Evolutionary conservation across 2,113 vertebrate species (phyloP).

Genomic region (Pterocles gutturalis): DNA sequence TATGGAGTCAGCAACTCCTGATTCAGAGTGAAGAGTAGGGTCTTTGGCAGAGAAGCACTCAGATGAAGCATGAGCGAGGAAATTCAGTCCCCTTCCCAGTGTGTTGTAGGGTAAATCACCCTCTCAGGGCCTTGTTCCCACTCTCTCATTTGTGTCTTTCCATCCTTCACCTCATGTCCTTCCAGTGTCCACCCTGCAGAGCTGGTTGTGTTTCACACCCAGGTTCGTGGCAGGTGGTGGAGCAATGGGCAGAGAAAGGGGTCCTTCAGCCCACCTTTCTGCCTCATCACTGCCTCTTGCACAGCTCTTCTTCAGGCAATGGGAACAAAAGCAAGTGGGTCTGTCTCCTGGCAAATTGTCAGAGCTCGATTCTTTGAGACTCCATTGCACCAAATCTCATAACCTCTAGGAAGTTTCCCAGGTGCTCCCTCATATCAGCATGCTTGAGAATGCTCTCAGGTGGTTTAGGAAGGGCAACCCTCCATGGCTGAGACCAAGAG

Average conservation of each 20-base stretch:
- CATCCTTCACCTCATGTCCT: background rate
- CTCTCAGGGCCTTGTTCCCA: background rate
- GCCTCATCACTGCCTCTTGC: background rate
- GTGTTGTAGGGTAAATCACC: background rate
- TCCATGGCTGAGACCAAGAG: background rate
- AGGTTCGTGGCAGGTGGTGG: background rate
- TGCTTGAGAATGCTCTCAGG: background rate
- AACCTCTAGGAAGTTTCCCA: background rate
- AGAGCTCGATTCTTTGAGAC: background rate
- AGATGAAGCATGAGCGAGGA: background rate
- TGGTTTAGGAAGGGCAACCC: background rate
- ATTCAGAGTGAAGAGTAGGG: background rate
- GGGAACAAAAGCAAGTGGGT: background rate
- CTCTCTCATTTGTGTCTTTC: background rate
- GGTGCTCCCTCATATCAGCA: background rate
- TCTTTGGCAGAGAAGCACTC: background rate
- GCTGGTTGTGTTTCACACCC: background rate
- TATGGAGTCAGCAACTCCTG: background rate
- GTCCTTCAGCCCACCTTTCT: background rate
- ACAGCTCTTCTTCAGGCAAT: background rate
- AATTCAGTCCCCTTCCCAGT: background rate
- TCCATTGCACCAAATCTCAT: background rate
- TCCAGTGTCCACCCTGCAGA: background rate
- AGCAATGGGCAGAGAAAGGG: background rate
- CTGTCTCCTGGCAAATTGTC: background rate